Base-by-base conservation (phyloP, 2,888 invertebrate genomes). In the Drosophila mimica region DNA sequence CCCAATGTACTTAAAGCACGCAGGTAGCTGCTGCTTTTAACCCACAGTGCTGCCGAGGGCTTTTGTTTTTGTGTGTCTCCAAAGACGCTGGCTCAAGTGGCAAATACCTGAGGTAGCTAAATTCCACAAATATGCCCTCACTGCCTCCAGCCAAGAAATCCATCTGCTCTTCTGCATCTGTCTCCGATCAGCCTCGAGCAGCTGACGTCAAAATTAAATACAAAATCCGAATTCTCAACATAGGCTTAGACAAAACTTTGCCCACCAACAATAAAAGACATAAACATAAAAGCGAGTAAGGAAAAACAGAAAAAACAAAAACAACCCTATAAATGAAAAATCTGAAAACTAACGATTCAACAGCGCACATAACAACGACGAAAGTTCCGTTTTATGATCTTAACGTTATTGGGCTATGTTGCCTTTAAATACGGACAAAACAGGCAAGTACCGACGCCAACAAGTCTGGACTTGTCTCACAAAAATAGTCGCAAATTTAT, bases 391-490 rank as follows among this genome's bases (percentile, higher is more conserved):
- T 88, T 88, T 89, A 88, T 82, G 82, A 79, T 77, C 73, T 66
- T 34, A 34, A 68, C 56, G 49, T 49, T 67, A n/a, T 30, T 13
- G 17, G 73, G 54, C 56, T 73, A 74, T 76, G 73, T 70, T 75
- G 67, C 25, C 4, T 65, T 81, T 70, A 84, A 85, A 80, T 80
- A 84, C 70, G 73, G 60, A 61, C 65, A 74, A 72, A 77, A 75
- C 72, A 62, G 74, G 51, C 57, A 64, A 63, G 33, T 43, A 38
- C 65, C 62, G 91, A 77, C 91, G 91, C 91, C 91, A 85, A 88
- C 72, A 91, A 77, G 92, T 91, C 91, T 91, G 91, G 82, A 88
- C 81, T 74, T 80, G 74, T 74, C 79, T 56, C 40, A 61, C 67
- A 78, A 62, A 75, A 68, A 61, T 65, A 58, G 54, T 61, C 30